phyloP scores from a whole-genome alignment of 2,797 vertebrate genomes.

The Halcyon chelicuti region DNA sequence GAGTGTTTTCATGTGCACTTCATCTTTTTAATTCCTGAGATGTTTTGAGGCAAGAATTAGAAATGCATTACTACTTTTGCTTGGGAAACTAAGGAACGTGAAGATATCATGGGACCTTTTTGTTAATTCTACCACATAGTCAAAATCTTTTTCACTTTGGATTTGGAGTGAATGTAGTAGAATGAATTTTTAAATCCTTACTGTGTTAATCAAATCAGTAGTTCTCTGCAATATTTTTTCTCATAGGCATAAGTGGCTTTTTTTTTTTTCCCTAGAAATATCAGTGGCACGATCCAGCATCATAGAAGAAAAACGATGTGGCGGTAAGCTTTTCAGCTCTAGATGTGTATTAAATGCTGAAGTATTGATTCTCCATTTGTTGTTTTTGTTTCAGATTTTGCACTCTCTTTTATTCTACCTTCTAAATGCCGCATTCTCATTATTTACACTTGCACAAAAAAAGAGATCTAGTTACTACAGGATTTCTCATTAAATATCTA shows the following conservation, averaged over 20 bases:
- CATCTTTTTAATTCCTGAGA: neutral
- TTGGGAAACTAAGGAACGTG: neutral
- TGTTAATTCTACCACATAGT: neutral
- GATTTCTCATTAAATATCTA: slow-evolving; percentile 35
- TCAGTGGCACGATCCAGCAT: slow-evolving; percentile 94
- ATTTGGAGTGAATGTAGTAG: neutral
- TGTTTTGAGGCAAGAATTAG: neutral
- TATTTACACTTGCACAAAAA: slow-evolving; percentile 10
- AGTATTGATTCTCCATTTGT: neutral
- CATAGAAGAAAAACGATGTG: slow-evolving; percentile 91
- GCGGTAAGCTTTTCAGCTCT: slow-evolving; percentile 79
- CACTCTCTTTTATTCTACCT: neutral
- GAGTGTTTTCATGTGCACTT: neutral
- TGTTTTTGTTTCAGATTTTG: slow-evolving; percentile 11
- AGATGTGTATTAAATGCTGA: neutral
- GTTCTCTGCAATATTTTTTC: neutral
- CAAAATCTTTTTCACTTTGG: neutral
- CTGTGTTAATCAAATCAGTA: neutral
- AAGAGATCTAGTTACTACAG: neutral
- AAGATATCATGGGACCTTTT: neutral
- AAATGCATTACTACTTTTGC: neutral
- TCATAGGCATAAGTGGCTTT: neutral
- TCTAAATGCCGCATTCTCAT: neutral
- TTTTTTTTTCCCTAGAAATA: slow-evolving; percentile 84
- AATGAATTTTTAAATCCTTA: neutral